Base-by-base conservation (phyloP, 2,888 invertebrate species). In the Bugula neritina region DNA sequence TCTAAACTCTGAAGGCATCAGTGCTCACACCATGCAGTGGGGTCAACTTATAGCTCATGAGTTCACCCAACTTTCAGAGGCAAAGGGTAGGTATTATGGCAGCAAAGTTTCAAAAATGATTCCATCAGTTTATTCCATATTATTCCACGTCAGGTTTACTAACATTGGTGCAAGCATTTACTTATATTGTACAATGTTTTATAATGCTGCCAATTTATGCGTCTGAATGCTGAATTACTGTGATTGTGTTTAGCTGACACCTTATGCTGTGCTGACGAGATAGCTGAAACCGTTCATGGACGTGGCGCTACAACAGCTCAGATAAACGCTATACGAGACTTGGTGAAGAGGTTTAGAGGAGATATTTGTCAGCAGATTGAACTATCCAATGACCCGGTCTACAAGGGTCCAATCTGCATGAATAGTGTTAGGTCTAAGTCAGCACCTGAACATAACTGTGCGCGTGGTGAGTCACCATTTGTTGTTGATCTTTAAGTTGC, bases 11-110 rank as follows among this genome's bases (percentile, higher is more conserved):
- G 57, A 57, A 13, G 57, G 57, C 3, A 5, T 57, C 57, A 57
- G n/a, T 27, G n/a, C 57, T n/a, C 57, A 57, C 13, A 27, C n/a
- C 57, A 57, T 57, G 57, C 57, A 57, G 57, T 57, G 57, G 57
- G 57, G 57, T 13, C 57, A 57, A 23, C n/a, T 13, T 23, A 57
- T 57, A 10, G 5, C 57, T n/a, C 57, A 57, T 57, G 57, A 57
- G 57, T 57, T 57, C 23, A 57, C 57, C 23, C 57, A 57, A 27
- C 57, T 57, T 27, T 5, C 57, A 3, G 23, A 25, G 23, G n/a
- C 57, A 5, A 23, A 57, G 5, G 23, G 57, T 57, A 57, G 31
- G 63, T 34, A 25, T 10, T n/a, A n/a, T n/a, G n/a, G n/a, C n/a
- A n/a, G n/a, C n/a, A n/a, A n/a, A n/a, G n/a, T n/a, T n/a, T n/a